Evolutionary conservation across 2,888 invertebrate genomes (phyloP), one percentile per base, ranked within the genome.

Genomic region (Thereva unica): DNA sequence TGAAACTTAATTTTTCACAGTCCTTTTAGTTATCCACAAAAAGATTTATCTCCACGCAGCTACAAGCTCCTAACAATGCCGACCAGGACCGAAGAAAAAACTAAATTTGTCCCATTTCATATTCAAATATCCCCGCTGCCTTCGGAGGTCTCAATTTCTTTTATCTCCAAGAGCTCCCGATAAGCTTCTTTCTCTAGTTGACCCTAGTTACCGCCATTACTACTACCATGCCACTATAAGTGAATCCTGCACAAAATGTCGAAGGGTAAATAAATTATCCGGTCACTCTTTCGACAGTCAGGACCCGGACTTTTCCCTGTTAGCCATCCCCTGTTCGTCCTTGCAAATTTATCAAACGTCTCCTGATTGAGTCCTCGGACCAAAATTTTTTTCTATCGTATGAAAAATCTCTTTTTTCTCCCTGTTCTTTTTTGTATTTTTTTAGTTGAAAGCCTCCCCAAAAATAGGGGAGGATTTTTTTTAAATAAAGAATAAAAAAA

Each of bases 251-350:
- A 12, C 44, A 12, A 38, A n/a, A 64, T 64, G 55, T 64, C 64
- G 64, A 64, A 64, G 66, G 68, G 66, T 68, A 66, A 66, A 68
- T 68, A 68, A 68, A 68, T 68, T 67, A 66, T 67, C 56, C 47
- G 68, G 66, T 35, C 66, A 64, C 56, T 59, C 63, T 68, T 67
- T 40, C 56, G 47, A 53, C 34, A 66, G 45, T 34, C 37, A 52
- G 57, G 61, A 37, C 55, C 54, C 40, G 41, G 49, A 12, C 35
- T 54, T 50, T 61, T 49, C 12, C 41, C 38, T 1, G 41, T 53
- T 64, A 49, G 61, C 47, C 61, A 65, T 54, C 55, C 54, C 5
- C 35, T 65, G 65, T 23, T 23, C 40, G 55, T 35, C 61, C 54
- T 56, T 61, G 9, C 53, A 57, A 65, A 68, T 68, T 66, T 61